phyloP scores from a whole-genome alignment of 2,113 vertebrate species.

The Anseranas semipalmata region DNA sequence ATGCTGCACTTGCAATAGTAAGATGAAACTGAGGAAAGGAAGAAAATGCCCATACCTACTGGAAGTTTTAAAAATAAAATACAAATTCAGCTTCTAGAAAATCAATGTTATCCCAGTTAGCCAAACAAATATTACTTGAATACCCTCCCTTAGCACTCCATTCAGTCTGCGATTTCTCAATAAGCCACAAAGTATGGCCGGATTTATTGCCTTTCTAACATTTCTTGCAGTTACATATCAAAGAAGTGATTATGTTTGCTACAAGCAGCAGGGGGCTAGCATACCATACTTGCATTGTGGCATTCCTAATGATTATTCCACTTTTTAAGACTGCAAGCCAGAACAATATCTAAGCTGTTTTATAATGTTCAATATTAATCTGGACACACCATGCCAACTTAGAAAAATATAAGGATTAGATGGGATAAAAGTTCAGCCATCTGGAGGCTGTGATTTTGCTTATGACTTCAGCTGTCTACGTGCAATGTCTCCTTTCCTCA shows the following conservation, averaged over 20 bases:
- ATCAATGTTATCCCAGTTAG: background rate
- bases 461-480: constrained; percentile 33
- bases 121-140: background rate
- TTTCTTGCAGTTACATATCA: background rate
- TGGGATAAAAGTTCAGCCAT: constrained; percentile 57
- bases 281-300: background rate
- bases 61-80: background rate
- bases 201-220: background rate
- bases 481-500: constrained; percentile 20
- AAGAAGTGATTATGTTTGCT: background rate
- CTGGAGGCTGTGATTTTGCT: constrained; percentile 55
- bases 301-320: constrained; percentile 4
- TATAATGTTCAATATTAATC: constrained; percentile 38
- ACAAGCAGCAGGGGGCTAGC: background rate
- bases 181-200: background rate
- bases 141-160: background rate
- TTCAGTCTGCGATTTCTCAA: background rate
- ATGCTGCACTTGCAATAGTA: background rate
- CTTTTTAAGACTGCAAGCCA: constrained; percentile 30
- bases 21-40: background rate
- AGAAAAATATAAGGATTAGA: constrained; percentile 61
- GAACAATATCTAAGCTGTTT: constrained; percentile 32
- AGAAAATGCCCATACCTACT: background rate
- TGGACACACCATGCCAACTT: constrained; percentile 26
- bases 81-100: background rate